Evolutionary conservation across 2,113 vertebrate species (phyloP), one percentile per base, ranked within the genome.

Genomic region (Psilopsiagon aymara): DNA sequence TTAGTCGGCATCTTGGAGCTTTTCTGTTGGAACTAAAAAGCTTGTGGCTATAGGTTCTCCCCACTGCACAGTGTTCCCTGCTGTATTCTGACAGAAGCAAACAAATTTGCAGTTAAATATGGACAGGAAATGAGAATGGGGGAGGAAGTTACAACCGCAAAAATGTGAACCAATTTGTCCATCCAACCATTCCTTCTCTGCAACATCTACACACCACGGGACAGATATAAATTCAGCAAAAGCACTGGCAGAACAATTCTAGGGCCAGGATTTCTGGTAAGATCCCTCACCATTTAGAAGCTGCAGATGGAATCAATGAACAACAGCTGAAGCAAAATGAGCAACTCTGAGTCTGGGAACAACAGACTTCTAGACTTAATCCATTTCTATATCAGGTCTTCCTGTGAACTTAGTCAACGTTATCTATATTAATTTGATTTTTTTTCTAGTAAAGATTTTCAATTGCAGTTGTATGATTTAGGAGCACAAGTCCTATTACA

Each of bases 361-460:
- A 88, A 94, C 1, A 4, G 47, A 68, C 57, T 75, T 66, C 33
- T 52, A 75, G 23, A 15, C 20, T 39, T 18, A 27, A 53, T 15
- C 41, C 39, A 51, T 33, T 75, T 86, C 55, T 39, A 3, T 11
- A 39, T 52, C 35, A 64, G 94, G 60, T 23, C 51, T 75, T 96
- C 17, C 81, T 62, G 24, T 57, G 82, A 85, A 68, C 71, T 89
- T 73, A 69, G 74, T 89, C 70, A 89, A 85, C 51, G 5, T 79
- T 76, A n/a, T 73, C 52, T 49, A 7, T 46, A 79, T 79, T 57
- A 85, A 94, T 82, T 92, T 64, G 51, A 79, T 85, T 94, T 96
- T 96, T 96, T 96, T 84, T 71, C 44, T 68, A 39, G 33, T 21
- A 51, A 90, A 81, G 60, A 64, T 71, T 95, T 94, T 89, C 70